Percentiles rank a stretch among this genome's conserved stretches.
Evolutionary conservation across 2,888 invertebrate genomes (phyloP).

Genomic region (Baronia brevicornis): DNA sequence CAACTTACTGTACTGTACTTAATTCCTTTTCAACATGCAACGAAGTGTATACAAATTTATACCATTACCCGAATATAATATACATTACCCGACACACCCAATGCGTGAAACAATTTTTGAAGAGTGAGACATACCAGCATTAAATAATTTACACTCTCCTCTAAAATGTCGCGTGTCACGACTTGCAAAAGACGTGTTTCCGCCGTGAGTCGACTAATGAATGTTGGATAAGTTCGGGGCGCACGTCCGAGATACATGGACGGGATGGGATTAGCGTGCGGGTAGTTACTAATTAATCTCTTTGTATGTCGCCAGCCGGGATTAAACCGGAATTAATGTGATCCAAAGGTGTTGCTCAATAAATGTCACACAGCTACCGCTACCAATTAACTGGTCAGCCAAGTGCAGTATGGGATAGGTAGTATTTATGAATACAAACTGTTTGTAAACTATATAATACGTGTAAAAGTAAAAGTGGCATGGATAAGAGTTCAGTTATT

Average conservation of each 20-base stretch:
- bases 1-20: too few species aligned
- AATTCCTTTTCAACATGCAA: too few species aligned
- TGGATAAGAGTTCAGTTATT: too few species aligned
- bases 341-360: conserved; percentile 8
- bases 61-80: conserved; percentile 8
- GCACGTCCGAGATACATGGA: conserved; percentile 10
- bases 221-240: conserved; percentile 37
- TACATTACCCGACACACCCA: conserved; percentile 8
- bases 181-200: conserved; percentile 30
- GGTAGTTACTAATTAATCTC: conserved; percentile 22
- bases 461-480: too few species aligned
- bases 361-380: conserved; percentile 3
- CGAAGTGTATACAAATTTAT: too few species aligned
- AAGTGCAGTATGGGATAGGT: too few species aligned
- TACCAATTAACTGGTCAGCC: background rate
- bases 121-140: conserved; percentile 12
- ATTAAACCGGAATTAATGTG: conserved; percentile 16
- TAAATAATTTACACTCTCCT: conserved; percentile 26
- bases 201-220: conserved; percentile 36
- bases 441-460: too few species aligned
- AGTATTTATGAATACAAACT: too few species aligned
- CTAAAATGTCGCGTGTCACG: conserved; percentile 22
- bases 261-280: conserved; percentile 5
- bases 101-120: background rate
- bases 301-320: conserved; percentile 14